Evolutionary conservation across 2,113 vertebrate species (phyloP).

Genomic region (Sterna hirundo): DNA sequence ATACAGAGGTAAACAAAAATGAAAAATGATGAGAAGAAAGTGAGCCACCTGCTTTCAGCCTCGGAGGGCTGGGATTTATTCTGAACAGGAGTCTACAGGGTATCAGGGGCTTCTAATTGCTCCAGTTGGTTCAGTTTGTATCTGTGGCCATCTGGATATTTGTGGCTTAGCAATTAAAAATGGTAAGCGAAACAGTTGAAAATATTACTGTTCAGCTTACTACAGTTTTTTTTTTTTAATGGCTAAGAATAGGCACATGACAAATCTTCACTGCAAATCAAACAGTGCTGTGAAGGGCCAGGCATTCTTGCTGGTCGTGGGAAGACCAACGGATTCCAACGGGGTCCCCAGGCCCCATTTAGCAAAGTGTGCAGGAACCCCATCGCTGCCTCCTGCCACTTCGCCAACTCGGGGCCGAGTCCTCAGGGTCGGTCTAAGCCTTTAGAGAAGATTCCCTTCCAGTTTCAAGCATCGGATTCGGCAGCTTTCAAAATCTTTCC

Average conservation of each 20-base stretch:
- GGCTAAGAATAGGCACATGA: background rate
- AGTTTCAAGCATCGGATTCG: background rate
- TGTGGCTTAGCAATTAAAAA: background rate
- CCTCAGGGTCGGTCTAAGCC: background rate
- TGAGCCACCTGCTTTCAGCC: background rate
- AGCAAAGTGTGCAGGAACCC: accelerated
- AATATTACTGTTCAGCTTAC: background rate
- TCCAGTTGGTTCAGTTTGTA: background rate
- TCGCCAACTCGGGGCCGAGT: accelerated
- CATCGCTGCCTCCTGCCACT: background rate
- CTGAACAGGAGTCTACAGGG: background rate
- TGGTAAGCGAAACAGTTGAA: background rate
- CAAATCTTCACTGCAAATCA: background rate
- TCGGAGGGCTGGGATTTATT: background rate
- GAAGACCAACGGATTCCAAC: too few species aligned
- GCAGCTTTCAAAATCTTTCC: background rate
- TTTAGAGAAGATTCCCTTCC: background rate
- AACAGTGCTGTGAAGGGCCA: background rate
- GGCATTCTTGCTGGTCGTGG: accelerated
- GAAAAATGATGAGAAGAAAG: background rate
- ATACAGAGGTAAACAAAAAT: background rate
- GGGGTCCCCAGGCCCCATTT: accelerated
- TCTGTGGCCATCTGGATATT: background rate
- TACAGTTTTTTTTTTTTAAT: background rate
- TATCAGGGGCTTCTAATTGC: background rate